Conservation (phyloP, 2,797 vertebrate genomes). For the Leptoclinus maculatus region DNA sequence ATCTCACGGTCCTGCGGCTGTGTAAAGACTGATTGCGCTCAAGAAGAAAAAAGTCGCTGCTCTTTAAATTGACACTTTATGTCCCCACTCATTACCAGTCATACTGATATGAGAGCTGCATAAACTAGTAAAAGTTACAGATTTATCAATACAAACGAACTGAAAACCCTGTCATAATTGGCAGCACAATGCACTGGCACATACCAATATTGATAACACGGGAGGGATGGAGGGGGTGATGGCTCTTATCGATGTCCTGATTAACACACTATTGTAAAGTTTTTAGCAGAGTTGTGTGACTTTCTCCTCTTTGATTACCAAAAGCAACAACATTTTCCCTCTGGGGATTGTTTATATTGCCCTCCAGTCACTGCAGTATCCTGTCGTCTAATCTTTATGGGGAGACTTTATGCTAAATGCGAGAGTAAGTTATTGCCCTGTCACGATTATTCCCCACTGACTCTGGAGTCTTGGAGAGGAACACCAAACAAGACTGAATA, state of each 20-base stretch:
- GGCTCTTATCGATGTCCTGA: constrained; percentile 59
- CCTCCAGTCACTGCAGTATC: constrained; percentile 44
- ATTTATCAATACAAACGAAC: constrained; percentile 60
- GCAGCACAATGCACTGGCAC: constrained; percentile 53
- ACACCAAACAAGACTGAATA: constrained; percentile 82
- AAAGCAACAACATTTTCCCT: constrained; percentile 55
- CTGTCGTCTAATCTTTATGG: constrained; percentile 74
- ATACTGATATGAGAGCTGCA: constrained; percentile 50
- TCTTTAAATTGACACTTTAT: constrained; percentile 60
- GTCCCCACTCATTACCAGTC: constrained; percentile 38
- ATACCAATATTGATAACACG: constrained; percentile 45
- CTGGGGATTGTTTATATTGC: constrained; percentile 58
- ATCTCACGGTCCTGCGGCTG: constrained; percentile 54
- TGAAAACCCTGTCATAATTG: constrained; percentile 31
- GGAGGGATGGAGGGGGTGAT: constrained; percentile 2
- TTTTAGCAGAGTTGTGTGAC: constrained; percentile 51
- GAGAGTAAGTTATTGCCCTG: constrained; percentile 80
- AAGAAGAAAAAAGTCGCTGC: constrained; percentile 47
- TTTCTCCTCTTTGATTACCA: constrained; percentile 66
- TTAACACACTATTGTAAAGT: constrained; percentile 67
- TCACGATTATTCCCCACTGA: constrained; percentile 77
- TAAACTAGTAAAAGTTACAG: constrained; percentile 47
- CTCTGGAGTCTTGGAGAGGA: constrained; percentile 71
- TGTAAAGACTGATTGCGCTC: constrained; percentile 56
- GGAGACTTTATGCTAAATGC: constrained; percentile 79